A percentile compares a stretch with the other conserved stretches of the same genome.
These are phyloP conservation scores for Leptothorax acervorum DNA, from an alignment of 2,888 invertebrate genomes.

Conservation along the genomic window DNA sequence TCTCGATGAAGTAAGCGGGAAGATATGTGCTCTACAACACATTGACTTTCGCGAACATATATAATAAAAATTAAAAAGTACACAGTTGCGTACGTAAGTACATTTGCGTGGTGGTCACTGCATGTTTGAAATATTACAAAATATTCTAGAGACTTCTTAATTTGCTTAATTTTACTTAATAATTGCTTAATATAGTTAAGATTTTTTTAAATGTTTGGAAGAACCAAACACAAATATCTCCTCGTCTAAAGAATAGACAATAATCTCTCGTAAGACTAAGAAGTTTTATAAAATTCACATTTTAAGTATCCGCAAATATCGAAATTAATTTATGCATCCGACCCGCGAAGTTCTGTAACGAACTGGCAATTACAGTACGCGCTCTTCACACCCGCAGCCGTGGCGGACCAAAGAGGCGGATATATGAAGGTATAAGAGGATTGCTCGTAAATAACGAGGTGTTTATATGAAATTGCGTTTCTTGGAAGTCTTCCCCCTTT, in stretches of 20 bases:
- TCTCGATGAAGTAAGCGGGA: slow-evolving; percentile 8
- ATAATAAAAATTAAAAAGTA: not conserved
- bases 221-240: not conserved
- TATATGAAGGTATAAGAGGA: slow-evolving; percentile 50
- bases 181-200: not conserved
- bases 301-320: not conserved
- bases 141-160: not conserved
- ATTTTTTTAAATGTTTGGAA: not conserved
- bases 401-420: slow-evolving; percentile 10
- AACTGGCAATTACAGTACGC: slow-evolving; percentile 1
- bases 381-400: not conserved
- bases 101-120: not conserved
- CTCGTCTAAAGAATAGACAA: not conserved
- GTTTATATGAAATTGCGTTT: slow-evolving; percentile 81
- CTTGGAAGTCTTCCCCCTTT: slow-evolving; percentile 74
- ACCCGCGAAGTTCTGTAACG: slow-evolving; percentile 7
- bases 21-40: slow-evolving; percentile 7
- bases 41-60: not conserved
- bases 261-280: not conserved
- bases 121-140: not conserved
- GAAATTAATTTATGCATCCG: slow-evolving; percentile 1
- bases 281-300: not conserved
- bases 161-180: not conserved
- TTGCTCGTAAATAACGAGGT: slow-evolving; percentile 79
- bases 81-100: not conserved